Base-by-base conservation (phyloP, 2,888 invertebrate genomes). In the Tricholauxania praeusta region DNA sequence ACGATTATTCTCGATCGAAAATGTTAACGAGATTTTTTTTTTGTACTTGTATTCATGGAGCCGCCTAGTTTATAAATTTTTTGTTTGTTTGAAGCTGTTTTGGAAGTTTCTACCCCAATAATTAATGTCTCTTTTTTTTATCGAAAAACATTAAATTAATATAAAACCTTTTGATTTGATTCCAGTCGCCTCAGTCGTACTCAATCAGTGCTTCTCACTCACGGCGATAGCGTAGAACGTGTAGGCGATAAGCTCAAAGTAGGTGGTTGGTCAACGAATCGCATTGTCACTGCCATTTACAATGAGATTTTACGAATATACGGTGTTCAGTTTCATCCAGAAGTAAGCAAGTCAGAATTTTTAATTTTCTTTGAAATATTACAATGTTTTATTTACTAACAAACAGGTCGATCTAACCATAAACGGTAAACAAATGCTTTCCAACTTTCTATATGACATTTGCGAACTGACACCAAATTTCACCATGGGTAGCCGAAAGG, bases 311-410 rank as follows among this genome's bases (percentile, higher is more conserved):
- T 93, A 87, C 91, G 94, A 71, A 90, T 98, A 73, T 98, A 97
- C 85, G 99, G 99, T 47, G 94, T 99, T 76, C 99, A 99, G 89
- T 99, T 99, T 88, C 99, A 99, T 88, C 99, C 99, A 0, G 99
- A 99, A 90, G 96, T 93, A 78, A 81, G 76, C 51, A 22, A 32
- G n/a, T 6, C 48, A 52, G 10, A 19, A 52, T 14, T 28, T 32
- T 60, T 22, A 32, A 19, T 19, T 47, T 59, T 67, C 28, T 15
- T 70, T 48, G 32, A 17, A n/a, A 47, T 39, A 70, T 6, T 2
- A 22, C 19, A 15, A 59, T 52, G 19, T 70, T 71, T 48, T 74
- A 66, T 59, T 19, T 63, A 48, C 52, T 57, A 64, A 59, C 15
- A 94, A 64, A 59, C 15, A 94, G 90, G 96, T 99, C 79, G 98